Evolutionary conservation across 2,797 vertebrate genomes (phyloP).

Genomic region (Poeciliopsis gracilis): DNA sequence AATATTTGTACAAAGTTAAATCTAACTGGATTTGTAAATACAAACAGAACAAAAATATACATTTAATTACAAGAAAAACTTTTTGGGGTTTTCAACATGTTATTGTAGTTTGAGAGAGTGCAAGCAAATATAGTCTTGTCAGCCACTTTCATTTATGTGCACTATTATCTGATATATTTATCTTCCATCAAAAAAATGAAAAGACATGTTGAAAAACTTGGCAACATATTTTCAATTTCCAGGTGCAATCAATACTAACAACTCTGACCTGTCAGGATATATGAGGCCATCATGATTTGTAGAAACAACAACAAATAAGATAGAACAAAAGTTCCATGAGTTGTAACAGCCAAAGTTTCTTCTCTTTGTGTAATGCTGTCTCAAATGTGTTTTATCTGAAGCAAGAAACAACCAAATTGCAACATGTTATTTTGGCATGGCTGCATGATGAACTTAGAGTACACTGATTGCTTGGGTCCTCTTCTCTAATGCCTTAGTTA

Average conservation of each 20-base stretch:
- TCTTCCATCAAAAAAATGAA: neutral
- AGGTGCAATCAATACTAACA: conserved; percentile 52
- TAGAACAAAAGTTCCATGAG: conserved; percentile 51
- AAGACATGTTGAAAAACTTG: conserved; percentile 38
- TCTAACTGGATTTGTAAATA: neutral
- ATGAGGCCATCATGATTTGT: conserved; percentile 66
- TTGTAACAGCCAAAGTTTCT: conserved; percentile 55
- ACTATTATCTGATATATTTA: neutral
- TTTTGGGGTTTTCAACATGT: neutral
- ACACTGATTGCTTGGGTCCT: conserved; percentile 79
- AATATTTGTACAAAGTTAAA: neutral
- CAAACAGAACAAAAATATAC: neutral
- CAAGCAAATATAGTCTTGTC: neutral
- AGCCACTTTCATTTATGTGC: neutral
- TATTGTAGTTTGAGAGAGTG: neutral
- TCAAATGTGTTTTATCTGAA: conserved; percentile 54
- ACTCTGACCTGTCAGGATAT: conserved; percentile 51
- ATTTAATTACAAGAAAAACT: neutral
- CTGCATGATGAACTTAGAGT: conserved; percentile 64
- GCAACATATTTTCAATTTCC: conserved; percentile 69
- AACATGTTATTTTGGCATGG: conserved; percentile 71
- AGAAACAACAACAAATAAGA: conserved; percentile 52
- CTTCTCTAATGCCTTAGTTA: conserved; percentile 79
- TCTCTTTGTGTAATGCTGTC: conserved; percentile 40
- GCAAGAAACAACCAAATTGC: conserved; percentile 49